phyloP scores from a whole-genome alignment of 2,797 vertebrate genomes.

The Salmo trutta region DNA sequence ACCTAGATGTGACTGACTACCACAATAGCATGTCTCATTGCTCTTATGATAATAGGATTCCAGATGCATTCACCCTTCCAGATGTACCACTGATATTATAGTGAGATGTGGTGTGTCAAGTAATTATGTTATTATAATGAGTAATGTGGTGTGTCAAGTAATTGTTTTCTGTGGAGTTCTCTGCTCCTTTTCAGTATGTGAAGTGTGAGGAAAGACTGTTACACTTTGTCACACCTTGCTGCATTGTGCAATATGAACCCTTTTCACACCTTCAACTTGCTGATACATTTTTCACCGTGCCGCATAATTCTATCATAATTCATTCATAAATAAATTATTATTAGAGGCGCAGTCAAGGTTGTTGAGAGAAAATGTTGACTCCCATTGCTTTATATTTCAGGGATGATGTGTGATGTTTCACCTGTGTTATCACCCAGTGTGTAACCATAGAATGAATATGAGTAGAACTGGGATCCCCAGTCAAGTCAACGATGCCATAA shows the following conservation, averaged over 20 bases:
- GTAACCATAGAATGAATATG: neutral
- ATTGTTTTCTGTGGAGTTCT: neutral
- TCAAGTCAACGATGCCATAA: neutral
- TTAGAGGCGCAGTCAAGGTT: neutral
- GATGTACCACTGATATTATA: no score
- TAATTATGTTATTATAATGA: no score
- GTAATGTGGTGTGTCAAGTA: neutral
- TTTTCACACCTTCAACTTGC: neutral
- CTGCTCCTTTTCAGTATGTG: neutral
- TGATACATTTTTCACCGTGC: neutral
- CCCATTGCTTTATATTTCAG: neutral
- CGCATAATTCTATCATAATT: no score
- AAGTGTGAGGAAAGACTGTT: neutral
- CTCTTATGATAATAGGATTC: no score
- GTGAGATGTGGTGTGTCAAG: no score
- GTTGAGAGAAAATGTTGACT: neutral
- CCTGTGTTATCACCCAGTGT: neutral
- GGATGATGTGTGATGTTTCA: neutral
- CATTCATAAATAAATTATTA: no score
- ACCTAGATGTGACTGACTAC: no score
- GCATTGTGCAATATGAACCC: neutral
- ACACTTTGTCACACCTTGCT: neutral
- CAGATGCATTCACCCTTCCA: no score
- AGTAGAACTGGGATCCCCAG: neutral
- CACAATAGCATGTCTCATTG: no score